Evolutionary conservation across 2,797 vertebrate species (phyloP).

Genomic region (Decapterus maruadsi): DNA sequence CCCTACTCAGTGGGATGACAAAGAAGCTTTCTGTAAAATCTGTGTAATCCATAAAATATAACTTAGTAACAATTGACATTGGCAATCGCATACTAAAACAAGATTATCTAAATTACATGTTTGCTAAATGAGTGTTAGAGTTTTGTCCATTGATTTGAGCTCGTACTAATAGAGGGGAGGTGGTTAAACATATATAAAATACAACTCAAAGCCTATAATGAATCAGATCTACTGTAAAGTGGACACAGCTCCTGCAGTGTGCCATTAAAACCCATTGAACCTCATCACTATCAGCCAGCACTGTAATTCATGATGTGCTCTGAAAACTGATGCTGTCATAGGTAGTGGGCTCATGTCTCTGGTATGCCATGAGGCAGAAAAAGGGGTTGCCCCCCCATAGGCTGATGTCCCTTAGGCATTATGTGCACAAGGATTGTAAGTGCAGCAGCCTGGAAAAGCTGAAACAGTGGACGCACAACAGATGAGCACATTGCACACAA

Average conservation of each 20-base stretch:
- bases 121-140: not conserved
- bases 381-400: conserved; percentile 52
- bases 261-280: conserved; percentile 44
- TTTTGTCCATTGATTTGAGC: not conserved
- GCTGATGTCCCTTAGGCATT: conserved; percentile 65
- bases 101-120: not conserved
- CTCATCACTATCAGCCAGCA: conserved; percentile 41
- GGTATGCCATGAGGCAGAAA: conserved; percentile 63
- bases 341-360: conserved; percentile 50
- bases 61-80: not conserved
- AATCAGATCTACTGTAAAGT: conserved; percentile 32
- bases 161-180: not conserved
- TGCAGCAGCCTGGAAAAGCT: conserved; percentile 69
- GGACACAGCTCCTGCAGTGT: not conserved
- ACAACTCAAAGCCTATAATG: conserved; percentile 6
- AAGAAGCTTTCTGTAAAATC: not conserved
- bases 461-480: conserved; percentile 59
- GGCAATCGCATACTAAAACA: not conserved
- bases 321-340: conserved; percentile 60
- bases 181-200: conserved; percentile 5
- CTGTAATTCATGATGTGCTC: conserved; percentile 51
- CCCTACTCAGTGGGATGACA: not conserved
- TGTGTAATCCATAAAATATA: not conserved
- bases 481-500: conserved; percentile 60
- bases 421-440: conserved; percentile 72